Conservation (phyloP, 2,888 invertebrate species). For the Invenusta paracnida region DNA sequence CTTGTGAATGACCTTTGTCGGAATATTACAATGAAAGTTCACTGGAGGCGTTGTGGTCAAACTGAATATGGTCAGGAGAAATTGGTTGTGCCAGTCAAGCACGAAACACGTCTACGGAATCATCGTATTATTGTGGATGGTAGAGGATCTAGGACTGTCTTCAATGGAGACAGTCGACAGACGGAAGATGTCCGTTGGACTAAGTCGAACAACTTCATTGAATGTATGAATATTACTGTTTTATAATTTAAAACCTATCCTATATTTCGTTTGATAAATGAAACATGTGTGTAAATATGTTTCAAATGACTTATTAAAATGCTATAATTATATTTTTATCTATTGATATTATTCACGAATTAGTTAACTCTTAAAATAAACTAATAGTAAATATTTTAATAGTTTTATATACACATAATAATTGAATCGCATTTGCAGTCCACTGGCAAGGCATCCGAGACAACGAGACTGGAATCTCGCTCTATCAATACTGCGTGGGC, state of each 20-base stretch:
- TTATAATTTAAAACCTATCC: too few species aligned
- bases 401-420: too few species aligned
- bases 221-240: not conserved
- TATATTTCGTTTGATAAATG: too few species aligned
- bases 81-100: not conserved
- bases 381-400: too few species aligned
- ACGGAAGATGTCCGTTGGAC: conserved; percentile 49
- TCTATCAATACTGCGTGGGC: conserved; percentile 49
- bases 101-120: conserved; percentile 24
- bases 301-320: too few species aligned
- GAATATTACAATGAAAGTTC: conserved; percentile 46
- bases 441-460: conserved; percentile 53
- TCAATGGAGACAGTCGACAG: conserved; percentile 49
- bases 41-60: conserved; percentile 46
- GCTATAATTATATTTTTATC: too few species aligned
- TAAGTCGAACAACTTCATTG: conserved; percentile 41
- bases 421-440: too few species aligned
- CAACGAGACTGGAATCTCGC: conserved; percentile 50
- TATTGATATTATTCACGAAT: too few species aligned
- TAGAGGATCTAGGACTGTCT: conserved; percentile 49
- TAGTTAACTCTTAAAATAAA: too few species aligned
- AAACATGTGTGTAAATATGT: too few species aligned
- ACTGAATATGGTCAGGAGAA: conserved; percentile 47
- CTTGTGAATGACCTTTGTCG: conserved; percentile 45
- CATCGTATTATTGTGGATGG: conserved; percentile 49